These are phyloP conservation scores for Parazoanthus atlanticus DNA, from an alignment of 92 coral and sea anemone species.

Conservation along the genomic window DNA sequence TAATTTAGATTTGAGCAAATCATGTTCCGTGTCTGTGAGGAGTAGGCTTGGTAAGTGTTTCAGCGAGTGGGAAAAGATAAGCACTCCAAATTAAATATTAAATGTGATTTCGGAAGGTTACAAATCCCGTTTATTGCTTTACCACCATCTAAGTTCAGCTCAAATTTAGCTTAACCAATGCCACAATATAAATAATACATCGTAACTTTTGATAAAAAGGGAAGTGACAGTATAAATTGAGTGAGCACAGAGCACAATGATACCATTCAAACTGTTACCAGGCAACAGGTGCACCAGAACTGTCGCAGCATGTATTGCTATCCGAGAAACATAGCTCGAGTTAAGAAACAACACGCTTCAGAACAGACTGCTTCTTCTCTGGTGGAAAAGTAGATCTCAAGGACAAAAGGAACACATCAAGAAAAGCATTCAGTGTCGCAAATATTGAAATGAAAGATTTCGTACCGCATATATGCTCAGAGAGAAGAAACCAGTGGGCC, in stretches of 20 bases:
- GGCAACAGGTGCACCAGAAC: slow-evolving; percentile 1
- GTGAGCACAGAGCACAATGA: background rate
- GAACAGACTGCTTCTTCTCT: background rate
- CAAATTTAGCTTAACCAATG: too few species aligned
- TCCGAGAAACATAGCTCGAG: background rate
- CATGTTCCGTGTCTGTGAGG: too few species aligned
- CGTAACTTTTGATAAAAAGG: too few species aligned
- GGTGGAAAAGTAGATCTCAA: background rate
- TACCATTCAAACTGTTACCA: background rate
- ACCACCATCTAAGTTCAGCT: too few species aligned
- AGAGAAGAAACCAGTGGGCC: slow-evolving; percentile 30
- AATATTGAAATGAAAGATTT: slow-evolving; percentile 1
- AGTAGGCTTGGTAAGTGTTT: too few species aligned
- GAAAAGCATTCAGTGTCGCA: slow-evolving; percentile 1
- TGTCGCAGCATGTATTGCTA: background rate
- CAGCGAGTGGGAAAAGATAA: too few species aligned
- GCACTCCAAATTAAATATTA: too few species aligned
- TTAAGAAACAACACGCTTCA: background rate
- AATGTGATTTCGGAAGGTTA: too few species aligned
- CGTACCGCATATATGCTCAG: background rate
- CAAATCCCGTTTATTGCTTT: too few species aligned
- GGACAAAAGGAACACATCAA: background rate
- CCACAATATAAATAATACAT: too few species aligned
- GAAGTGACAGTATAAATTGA: too few species aligned
- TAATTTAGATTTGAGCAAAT: too few species aligned